Evolutionary conservation across 1,140 invertebrate genomes (phyloP).

Genomic region (Drosophila pachea): DNA sequence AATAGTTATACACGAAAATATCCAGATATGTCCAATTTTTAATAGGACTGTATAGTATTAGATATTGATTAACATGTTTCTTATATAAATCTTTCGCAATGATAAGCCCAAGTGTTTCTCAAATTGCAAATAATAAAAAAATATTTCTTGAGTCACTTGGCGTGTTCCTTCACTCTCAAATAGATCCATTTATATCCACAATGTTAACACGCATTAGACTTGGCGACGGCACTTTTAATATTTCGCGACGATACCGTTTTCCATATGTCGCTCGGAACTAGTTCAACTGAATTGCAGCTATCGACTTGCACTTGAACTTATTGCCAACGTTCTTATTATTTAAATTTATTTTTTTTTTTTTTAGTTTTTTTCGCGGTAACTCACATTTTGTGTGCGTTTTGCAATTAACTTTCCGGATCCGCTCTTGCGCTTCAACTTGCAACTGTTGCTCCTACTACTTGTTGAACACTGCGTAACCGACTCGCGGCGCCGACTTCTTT

Average conservation of each 20-base stretch:
- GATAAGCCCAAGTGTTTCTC: too few relatives aligned
- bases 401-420: constrained; percentile 12
- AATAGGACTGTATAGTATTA: too few relatives aligned
- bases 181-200: neutral
- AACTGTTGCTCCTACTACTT: constrained; percentile 75
- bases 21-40: too few relatives aligned
- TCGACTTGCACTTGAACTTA: neutral
- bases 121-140: too few relatives aligned
- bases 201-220: constrained; percentile 7
- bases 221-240: constrained; percentile 60
- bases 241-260: constrained; percentile 37
- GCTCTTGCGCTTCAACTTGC: constrained; percentile 18
- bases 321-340: neutral
- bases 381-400: constrained; percentile 13
- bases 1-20: too few relatives aligned
- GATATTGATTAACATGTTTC: too few relatives aligned
- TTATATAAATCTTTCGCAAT: too few relatives aligned
- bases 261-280: neutral
- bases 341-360: constrained; percentile 1
- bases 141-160: too few relatives aligned
- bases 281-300: neutral
- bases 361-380: constrained; percentile 17
- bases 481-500: constrained; percentile 62
- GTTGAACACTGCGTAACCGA: constrained; percentile 72
- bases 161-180: too few relatives aligned